Percentiles rank a stretch among this genome's conserved stretches.
Conservation (phyloP, 2,113 vertebrate species). For the Recurvirostra avosetta region DNA sequence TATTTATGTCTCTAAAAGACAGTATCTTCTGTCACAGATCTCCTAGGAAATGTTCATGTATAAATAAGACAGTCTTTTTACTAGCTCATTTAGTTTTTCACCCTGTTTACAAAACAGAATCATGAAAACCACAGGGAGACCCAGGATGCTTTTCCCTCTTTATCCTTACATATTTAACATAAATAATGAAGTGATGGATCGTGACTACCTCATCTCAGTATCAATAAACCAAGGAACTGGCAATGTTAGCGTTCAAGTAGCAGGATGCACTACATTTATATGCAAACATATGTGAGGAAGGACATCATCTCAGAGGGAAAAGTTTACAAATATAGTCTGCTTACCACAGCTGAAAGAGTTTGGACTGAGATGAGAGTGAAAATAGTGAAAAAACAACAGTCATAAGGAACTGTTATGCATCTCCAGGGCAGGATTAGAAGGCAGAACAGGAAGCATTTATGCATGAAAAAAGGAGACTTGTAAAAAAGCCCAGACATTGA, state of each 20-base stretch:
- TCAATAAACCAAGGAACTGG: not conserved
- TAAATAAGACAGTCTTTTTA: not conserved
- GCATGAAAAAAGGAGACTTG: slow-evolving; percentile 29
- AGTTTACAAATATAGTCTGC: slow-evolving; percentile 33
- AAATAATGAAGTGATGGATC: not conserved
- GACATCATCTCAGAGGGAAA: slow-evolving; percentile 41
- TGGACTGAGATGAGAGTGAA: slow-evolving; percentile 55
- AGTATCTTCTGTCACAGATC: not conserved
- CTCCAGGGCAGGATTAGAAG: slow-evolving; percentile 62
- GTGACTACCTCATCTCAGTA: not conserved
- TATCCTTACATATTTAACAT: not conserved
- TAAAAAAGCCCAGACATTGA: slow-evolving; percentile 51
- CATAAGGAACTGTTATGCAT: slow-evolving; percentile 36
- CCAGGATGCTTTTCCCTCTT: not conserved
- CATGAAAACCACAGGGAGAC: not conserved
- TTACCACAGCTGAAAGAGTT: slow-evolving; percentile 44
- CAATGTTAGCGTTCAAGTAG: not conserved
- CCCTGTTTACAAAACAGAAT: not conserved
- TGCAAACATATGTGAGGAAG: slow-evolving; percentile 7
- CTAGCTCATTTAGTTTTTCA: not conserved
- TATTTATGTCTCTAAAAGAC: not conserved
- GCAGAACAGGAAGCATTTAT: slow-evolving; percentile 57
- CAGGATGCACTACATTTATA: not conserved
- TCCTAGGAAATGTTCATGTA: not conserved
- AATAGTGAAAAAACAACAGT: slow-evolving; percentile 56